Evolutionary conservation across 2,888 invertebrate species (phyloP).

Genomic region (Drosophila cognata): DNA sequence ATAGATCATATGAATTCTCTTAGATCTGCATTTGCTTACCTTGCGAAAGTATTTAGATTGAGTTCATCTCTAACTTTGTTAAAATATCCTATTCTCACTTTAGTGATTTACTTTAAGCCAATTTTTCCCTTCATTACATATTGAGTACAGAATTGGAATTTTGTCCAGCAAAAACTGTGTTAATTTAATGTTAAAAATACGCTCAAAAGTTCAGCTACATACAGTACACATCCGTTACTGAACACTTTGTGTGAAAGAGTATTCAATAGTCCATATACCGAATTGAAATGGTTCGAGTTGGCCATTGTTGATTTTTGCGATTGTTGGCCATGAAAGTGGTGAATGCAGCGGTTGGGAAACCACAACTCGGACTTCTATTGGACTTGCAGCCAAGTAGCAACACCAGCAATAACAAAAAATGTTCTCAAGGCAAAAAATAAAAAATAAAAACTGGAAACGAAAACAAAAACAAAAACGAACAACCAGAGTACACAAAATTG

Average conservation of each 20-base stretch:
- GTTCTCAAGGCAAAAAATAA: not conserved
- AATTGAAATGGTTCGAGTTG: not conserved
- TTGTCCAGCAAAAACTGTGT: not conserved
- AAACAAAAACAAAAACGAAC: slow-evolving; percentile 1
- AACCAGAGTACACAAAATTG: slow-evolving; percentile 14
- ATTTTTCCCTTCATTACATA: not conserved
- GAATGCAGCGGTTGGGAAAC: slow-evolving; percentile 43
- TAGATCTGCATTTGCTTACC: too few relatives aligned
- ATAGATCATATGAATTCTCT: not conserved
- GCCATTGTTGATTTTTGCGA: slow-evolving; percentile 39
- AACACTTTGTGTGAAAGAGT: not conserved
- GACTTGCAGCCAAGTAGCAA: slow-evolving; percentile 19
- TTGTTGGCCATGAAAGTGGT: slow-evolving; percentile 67
- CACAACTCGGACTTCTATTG: slow-evolving; percentile 43
- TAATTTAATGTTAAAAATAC: not conserved
- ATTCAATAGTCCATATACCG: not conserved
- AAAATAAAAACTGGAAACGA: slow-evolving; percentile 1
- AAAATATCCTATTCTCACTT: not conserved
- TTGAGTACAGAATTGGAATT: not conserved
- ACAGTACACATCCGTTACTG: not conserved
- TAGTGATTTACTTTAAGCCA: not conserved
- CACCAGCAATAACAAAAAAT: slow-evolving; percentile 21
- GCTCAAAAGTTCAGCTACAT: not conserved
- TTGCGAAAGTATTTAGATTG: not conserved
- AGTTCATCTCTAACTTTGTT: not conserved